phyloP scores from a whole-genome alignment of 1,140 invertebrate species.

The Helicoverpa zea region DNA sequence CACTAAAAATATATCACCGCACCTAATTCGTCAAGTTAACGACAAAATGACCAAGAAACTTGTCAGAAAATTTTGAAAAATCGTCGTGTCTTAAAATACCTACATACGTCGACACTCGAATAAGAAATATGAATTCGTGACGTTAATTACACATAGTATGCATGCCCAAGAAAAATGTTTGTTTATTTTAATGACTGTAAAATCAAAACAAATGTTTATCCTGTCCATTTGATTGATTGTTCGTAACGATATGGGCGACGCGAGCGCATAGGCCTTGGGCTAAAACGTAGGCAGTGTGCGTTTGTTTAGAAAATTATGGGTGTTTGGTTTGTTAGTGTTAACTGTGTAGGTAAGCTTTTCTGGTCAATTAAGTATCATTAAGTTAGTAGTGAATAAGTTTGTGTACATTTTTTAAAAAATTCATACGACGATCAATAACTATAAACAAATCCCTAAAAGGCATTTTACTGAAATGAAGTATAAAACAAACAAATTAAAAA shows the following conservation, averaged over 20 bases:
- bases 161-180: slow-evolving; percentile 59
- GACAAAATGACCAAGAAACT: slow-evolving; percentile 20
- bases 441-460: no score
- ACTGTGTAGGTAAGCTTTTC: neutral
- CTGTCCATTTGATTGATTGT: slow-evolving; percentile 69
- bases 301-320: neutral
- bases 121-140: slow-evolving; percentile 65
- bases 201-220: slow-evolving; percentile 71
- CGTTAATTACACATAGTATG: slow-evolving; percentile 64
- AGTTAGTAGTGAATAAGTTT: neutral
- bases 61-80: slow-evolving; percentile 40
- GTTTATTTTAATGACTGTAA: slow-evolving; percentile 71
- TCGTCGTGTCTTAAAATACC: slow-evolving; percentile 13
- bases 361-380: neutral
- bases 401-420: no score
- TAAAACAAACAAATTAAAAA: no score
- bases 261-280: slow-evolving; percentile 52
- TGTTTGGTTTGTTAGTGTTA: neutral
- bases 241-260: slow-evolving; percentile 56
- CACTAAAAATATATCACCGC: neutral
- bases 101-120: slow-evolving; percentile 37
- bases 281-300: slow-evolving; percentile 48
- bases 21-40: neutral
- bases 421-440: no score
- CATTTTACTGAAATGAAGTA: no score